Conservation (phyloP, 2,888 invertebrate species). For the Pocota personata region DNA sequence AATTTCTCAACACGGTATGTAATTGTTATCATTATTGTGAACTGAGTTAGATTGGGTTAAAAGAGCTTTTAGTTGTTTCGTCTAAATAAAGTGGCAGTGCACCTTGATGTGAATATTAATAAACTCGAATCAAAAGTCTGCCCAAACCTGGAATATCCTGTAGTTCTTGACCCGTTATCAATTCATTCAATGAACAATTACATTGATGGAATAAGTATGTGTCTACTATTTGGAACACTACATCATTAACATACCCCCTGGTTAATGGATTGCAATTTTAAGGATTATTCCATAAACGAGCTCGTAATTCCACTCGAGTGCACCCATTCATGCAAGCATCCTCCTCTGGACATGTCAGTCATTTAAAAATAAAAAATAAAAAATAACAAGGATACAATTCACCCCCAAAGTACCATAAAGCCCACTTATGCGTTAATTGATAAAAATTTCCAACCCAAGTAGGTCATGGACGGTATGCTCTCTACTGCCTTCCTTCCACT, state of each 20-base stretch:
- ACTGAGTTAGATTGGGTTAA: no score
- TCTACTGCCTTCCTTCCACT: not conserved
- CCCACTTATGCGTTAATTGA: constrained; percentile 37
- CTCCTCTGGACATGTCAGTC: not conserved
- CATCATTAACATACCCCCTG: not conserved
- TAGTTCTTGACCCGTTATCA: no score
- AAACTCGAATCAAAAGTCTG: no score
- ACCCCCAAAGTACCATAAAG: not conserved
- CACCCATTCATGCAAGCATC: not conserved
- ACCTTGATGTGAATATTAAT: no score
- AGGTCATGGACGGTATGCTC: constrained; percentile 1
- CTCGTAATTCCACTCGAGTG: not conserved
- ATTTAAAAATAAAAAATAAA: not conserved
- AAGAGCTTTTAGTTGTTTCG: no score
- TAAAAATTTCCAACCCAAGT: not conserved
- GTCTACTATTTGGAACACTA: not conserved
- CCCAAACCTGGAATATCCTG: no score
- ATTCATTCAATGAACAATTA: no score
- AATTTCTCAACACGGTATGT: no score
- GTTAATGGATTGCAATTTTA: not conserved
- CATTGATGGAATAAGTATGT: no score
- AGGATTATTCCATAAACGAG: not conserved
- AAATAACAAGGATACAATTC: not conserved
- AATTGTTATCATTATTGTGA: no score
- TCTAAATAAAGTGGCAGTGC: no score